A percentile compares a stretch with the other conserved stretches of the same genome.
Conservation (phyloP, 2,888 invertebrate species). For the Eurois occulta region DNA sequence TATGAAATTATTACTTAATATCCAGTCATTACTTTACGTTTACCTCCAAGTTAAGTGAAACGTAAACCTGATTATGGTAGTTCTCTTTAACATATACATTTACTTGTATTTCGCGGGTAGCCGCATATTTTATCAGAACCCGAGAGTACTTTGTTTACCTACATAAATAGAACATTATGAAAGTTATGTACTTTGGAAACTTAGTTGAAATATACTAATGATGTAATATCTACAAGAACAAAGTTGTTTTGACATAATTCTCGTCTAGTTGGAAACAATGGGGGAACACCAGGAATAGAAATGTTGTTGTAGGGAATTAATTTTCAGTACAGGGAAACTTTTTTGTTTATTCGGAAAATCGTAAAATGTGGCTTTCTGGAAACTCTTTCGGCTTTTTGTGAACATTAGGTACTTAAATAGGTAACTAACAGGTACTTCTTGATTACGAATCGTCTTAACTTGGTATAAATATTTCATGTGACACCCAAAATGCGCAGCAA, state of each 20-base stretch:
- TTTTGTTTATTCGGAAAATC: not conserved
- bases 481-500: constrained; percentile 10
- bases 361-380: not conserved
- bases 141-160: constrained; percentile 60
- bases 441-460: not conserved
- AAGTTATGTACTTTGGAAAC: constrained; percentile 65
- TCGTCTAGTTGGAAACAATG: constrained; percentile 44
- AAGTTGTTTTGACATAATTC: constrained; percentile 58
- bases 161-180: constrained; percentile 66
- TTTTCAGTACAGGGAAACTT: constrained; percentile 9
- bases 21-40: constrained; percentile 23
- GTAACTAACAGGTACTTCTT: not conserved
- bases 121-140: constrained; percentile 62
- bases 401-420: not conserved
- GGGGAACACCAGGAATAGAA: not conserved
- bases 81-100: constrained; percentile 42
- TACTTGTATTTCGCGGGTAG: constrained; percentile 61
- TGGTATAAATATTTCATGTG: not conserved
- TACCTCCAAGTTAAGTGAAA: constrained; percentile 41
- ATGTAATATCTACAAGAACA: constrained; percentile 55
- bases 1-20: constrained; percentile 11
- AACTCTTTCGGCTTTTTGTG: not conserved
- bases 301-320: constrained; percentile 1
- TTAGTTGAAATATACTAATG: constrained; percentile 67
- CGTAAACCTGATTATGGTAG: constrained; percentile 55